These are phyloP conservation scores for Aphidius colemani DNA, from an alignment of 2,888 invertebrate species.

Conservation along the genomic window DNA sequence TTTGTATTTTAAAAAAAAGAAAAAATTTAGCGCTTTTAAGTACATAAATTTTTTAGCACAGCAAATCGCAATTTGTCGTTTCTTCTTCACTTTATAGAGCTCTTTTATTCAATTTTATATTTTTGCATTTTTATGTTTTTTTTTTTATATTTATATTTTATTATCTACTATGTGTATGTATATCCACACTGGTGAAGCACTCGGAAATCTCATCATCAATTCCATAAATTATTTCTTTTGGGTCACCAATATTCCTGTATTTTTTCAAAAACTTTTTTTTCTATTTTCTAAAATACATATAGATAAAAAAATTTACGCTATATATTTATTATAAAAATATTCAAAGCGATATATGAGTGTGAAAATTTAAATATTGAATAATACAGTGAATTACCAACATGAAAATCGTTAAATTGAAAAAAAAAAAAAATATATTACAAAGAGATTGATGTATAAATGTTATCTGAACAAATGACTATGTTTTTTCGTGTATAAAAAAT, in stretches of 20 bases:
- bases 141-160: neutral
- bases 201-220: slow-evolving; percentile 15
- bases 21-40: slow-evolving; percentile 1
- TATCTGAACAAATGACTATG: neutral
- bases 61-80: slow-evolving; percentile 17
- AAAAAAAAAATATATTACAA: neutral
- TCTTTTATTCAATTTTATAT: too few relatives aligned
- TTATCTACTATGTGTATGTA: neutral
- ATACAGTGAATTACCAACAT: neutral
- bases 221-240: slow-evolving; percentile 26
- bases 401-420: neutral
- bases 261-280: slow-evolving; percentile 1
- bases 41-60: slow-evolving; percentile 19
- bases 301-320: neutral
- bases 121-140: slow-evolving; percentile 6
- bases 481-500: neutral
- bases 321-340: slow-evolving; percentile 2
- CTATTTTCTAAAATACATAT: neutral
- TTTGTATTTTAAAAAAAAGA: too few relatives aligned
- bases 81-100: neutral
- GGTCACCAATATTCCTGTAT: slow-evolving; percentile 20
- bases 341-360: neutral
- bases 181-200: slow-evolving; percentile 1
- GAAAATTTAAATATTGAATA: neutral
- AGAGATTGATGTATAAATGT: neutral